phyloP scores from a whole-genome alignment of 2,888 invertebrate genomes.

The Tenthredo scrophulariae region DNA sequence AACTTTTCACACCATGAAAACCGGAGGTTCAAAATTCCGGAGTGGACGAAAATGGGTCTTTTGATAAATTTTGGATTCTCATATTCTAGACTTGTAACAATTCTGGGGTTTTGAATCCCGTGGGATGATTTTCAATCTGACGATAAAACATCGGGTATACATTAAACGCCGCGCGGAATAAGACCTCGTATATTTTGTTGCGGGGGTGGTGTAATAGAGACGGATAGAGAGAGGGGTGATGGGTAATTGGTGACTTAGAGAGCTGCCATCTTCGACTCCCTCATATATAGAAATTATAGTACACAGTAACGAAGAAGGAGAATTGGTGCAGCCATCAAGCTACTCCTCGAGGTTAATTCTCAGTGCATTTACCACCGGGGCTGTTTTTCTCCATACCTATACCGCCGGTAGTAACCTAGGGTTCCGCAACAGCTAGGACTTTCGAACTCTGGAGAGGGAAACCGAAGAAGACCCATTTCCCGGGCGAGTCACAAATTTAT shows the following conservation, averaged over 20 bases:
- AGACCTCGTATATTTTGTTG: background rate
- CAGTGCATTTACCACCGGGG: no score
- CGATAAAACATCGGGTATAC: no score
- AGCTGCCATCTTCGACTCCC: conserved; percentile 70
- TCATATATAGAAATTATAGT: conserved; percentile 61
- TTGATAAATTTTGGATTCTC: no score
- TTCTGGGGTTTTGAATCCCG: no score
- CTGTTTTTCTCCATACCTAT: background rate
- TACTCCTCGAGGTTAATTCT: no score
- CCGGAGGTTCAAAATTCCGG: no score
- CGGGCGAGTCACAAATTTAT: conserved; percentile 77
- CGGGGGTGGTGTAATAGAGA: conserved; percentile 63
- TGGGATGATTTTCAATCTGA: no score
- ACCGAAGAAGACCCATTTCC: conserved; percentile 59
- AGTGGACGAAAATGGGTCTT: no score
- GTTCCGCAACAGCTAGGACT: background rate
- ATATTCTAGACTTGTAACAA: no score
- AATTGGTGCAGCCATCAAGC: background rate
- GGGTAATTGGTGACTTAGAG: conserved; percentile 76
- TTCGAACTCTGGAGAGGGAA: background rate
- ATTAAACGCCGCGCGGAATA: background rate
- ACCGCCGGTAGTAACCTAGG: background rate
- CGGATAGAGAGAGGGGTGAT: conserved; percentile 52
- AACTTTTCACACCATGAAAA: no score
- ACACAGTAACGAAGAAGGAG: no score